A percentile compares a stretch with the other conserved stretches of the same genome.
Conservation (phyloP, 2,888 invertebrate species). For the Carpatolechia fugitivella region DNA sequence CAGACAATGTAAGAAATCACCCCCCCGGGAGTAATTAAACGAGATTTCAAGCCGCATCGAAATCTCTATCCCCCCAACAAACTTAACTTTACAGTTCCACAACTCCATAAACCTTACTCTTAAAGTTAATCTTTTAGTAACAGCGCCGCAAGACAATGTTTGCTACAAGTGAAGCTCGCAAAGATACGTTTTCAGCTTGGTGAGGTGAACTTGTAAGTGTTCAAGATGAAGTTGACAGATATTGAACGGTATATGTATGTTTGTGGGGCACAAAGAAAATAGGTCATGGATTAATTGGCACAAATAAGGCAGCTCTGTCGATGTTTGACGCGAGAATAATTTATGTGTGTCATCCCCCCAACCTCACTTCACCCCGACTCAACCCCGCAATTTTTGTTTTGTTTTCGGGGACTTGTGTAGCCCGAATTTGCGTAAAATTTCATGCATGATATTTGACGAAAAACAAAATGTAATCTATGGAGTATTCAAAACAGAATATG, state of each 20-base stretch:
- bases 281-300: constrained; percentile 17
- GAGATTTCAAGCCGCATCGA: constrained; percentile 8
- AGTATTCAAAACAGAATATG: too few species aligned
- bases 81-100: not conserved
- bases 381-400: not conserved
- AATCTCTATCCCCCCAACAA: constrained; percentile 2
- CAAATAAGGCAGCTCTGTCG: constrained; percentile 13
- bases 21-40: constrained; percentile 7
- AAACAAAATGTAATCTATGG: too few species aligned
- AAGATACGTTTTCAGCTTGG: not conserved
- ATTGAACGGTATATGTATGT: not conserved
- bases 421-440: not conserved
- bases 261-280: constrained; percentile 5
- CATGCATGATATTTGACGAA: too few species aligned
- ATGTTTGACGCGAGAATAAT: constrained; percentile 10
- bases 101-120: not conserved
- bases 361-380: not conserved
- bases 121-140: not conserved
- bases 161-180: not conserved
- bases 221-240: not conserved
- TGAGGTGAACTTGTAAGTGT: not conserved
- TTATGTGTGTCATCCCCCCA: constrained; percentile 9
- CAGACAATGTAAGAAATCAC: constrained; percentile 11
- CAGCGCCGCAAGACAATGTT: not conserved
- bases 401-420: not conserved